Conservation (phyloP, 1,140 invertebrate species). For the Zaprionus gabonicus region DNA sequence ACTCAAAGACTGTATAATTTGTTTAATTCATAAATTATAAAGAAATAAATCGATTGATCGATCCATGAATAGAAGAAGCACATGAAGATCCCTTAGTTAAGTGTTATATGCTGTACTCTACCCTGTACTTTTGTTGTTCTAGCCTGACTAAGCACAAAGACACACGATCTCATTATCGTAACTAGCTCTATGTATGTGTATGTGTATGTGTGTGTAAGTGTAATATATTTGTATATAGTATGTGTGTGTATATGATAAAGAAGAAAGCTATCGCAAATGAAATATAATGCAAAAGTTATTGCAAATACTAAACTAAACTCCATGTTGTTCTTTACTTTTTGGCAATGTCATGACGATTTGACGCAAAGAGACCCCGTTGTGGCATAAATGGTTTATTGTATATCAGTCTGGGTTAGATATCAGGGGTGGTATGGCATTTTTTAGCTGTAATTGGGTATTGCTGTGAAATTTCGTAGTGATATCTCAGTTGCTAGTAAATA, state of each 20-base stretch:
- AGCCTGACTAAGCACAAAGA: conserved; percentile 63
- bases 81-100: conserved; percentile 23
- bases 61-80: conserved; percentile 33
- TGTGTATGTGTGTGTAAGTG: conserved; percentile 13
- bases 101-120: conserved; percentile 39
- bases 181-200: conserved; percentile 25
- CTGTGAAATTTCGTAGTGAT: no score
- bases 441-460: neutral
- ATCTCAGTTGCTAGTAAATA: no score
- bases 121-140: neutral
- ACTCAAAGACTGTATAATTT: conserved; percentile 71
- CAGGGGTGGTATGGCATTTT: neutral
- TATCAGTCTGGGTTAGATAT: neutral
- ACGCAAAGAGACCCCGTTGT: neutral
- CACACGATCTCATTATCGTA: conserved; percentile 69
- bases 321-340: conserved; percentile 6
- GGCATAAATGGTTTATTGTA: neutral
- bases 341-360: conserved; percentile 10
- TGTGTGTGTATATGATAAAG: conserved; percentile 36
- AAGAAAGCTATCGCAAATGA: conserved; percentile 45
- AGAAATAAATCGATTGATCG: conserved; percentile 46
- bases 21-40: conserved; percentile 27
- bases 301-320: conserved; percentile 40
- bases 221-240: conserved; percentile 19
- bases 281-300: conserved; percentile 16